These are phyloP conservation scores for Dicranocentrus wangi DNA, from an alignment of 2,888 invertebrate genomes.

Conservation along the genomic window DNA sequence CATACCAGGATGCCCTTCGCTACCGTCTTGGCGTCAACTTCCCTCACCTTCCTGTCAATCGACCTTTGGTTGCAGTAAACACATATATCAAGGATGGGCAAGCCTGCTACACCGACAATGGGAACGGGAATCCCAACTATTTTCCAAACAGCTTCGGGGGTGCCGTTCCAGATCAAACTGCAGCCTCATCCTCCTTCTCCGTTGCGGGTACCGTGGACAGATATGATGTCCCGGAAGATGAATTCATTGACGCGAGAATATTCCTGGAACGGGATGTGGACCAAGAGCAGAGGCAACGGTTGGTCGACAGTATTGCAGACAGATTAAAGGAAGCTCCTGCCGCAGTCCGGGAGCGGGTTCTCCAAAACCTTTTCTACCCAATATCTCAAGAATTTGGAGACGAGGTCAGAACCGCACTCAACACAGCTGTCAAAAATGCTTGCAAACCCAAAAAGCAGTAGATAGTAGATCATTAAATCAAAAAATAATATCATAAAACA, in stretches of 20 bases:
- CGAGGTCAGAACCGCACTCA: not conserved
- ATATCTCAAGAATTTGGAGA: slow-evolving; percentile 26
- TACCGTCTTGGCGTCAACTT: slow-evolving; percentile 94
- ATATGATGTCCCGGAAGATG: slow-evolving; percentile 90
- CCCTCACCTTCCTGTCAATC: slow-evolving; percentile 95
- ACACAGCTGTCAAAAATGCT: not conserved
- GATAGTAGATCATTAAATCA: no score
- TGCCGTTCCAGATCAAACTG: slow-evolving; percentile 76
- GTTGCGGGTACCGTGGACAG: slow-evolving; percentile 84
- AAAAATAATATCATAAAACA: no score
- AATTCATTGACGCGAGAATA: slow-evolving; percentile 86
- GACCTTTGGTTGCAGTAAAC: slow-evolving; percentile 81
- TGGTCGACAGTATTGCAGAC: slow-evolving; percentile 22
- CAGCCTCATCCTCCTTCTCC: slow-evolving; percentile 79
- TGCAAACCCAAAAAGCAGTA: no score
- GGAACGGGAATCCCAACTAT: slow-evolving; percentile 93
- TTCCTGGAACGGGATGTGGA: slow-evolving; percentile 87
- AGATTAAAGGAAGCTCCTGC: slow-evolving; percentile 1
- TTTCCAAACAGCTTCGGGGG: slow-evolving; percentile 93
- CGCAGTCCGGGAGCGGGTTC: not conserved
- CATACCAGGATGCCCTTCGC: slow-evolving; percentile 83
- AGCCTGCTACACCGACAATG: slow-evolving; percentile 81
- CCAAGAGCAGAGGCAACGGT: slow-evolving; percentile 80
- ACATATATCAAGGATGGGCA: slow-evolving; percentile 90
- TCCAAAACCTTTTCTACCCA: slow-evolving; percentile 34